Evolutionary conservation across 2,888 invertebrate genomes (phyloP).

Genomic region (Keiferia lycopersicella): DNA sequence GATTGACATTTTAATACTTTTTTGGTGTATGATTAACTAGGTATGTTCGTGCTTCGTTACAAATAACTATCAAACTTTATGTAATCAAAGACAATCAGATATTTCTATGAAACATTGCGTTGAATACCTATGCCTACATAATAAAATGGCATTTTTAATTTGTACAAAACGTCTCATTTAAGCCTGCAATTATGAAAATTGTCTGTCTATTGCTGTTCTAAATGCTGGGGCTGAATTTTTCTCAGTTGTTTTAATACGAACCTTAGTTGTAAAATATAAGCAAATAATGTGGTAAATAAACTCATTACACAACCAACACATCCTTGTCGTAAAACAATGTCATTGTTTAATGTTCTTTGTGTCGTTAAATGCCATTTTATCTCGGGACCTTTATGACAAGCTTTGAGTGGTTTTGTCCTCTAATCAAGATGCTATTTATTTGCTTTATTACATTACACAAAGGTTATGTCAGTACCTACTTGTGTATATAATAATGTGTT

Average conservation of each 20-base stretch:
- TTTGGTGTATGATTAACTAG: background rate
- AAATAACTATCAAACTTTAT: too few relatives aligned
- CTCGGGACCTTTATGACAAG: conserved; percentile 21
- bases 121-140: too few relatives aligned
- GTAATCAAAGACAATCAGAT: too few relatives aligned
- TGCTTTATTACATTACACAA: background rate
- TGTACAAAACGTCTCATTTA: too few relatives aligned
- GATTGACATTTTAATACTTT: too few relatives aligned
- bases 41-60: background rate
- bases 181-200: too few relatives aligned
- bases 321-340: conserved; percentile 21
- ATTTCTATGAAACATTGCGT: too few relatives aligned
- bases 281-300: background rate
- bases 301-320: background rate
- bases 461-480: background rate
- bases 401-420: conserved; percentile 14
- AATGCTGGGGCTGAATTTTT: too few relatives aligned
- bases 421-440: conserved; percentile 14
- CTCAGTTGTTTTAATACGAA: too few relatives aligned
- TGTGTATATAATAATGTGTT: too few relatives aligned
- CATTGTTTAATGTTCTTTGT: conserved; percentile 24
- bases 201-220: too few relatives aligned
- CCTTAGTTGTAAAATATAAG: background rate
- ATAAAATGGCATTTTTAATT: too few relatives aligned
- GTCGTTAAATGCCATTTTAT: conserved; percentile 11